Percentiles rank a stretch among this genome's conserved stretches.
Conservation (phyloP, 2,888 invertebrate species). For the Carcina quercana region DNA sequence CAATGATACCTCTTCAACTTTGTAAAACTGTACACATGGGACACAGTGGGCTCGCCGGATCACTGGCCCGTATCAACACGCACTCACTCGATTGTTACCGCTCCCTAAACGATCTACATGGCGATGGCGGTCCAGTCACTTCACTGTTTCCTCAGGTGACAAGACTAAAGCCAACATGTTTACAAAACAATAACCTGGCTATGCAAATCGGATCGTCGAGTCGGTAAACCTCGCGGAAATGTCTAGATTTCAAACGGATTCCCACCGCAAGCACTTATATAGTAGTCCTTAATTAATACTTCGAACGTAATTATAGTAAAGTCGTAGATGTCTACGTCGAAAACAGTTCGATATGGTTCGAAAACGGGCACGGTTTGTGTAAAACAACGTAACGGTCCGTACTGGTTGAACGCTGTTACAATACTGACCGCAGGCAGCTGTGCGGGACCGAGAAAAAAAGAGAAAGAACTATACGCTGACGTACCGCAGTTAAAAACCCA, state of each 20-base stretch:
- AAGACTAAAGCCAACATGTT: conserved; percentile 50
- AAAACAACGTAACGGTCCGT: conserved; percentile 44
- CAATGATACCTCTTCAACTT: conserved; percentile 23
- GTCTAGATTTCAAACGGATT: conserved; percentile 2
- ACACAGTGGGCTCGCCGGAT: conserved; percentile 40
- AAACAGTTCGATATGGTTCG: conserved; percentile 45
- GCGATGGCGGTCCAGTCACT: conserved; percentile 42
- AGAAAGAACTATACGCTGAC: conserved; percentile 60
- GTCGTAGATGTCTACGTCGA: conserved; percentile 35
- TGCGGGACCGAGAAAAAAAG: conserved; percentile 56
- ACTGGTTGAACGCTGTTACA: conserved; percentile 49
- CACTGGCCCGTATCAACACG: conserved; percentile 60
- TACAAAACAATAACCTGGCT: conserved; percentile 49
- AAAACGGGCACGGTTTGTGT: conserved; percentile 35
- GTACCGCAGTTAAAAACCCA: conserved; percentile 36
- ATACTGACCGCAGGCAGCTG: conserved; percentile 65
- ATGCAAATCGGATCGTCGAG: conserved; percentile 25
- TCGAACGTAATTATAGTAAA: conserved; percentile 21
- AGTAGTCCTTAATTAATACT: background rate
- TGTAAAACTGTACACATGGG: conserved; percentile 48
- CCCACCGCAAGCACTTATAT: conserved; percentile 7
- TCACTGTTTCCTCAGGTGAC: conserved; percentile 40
- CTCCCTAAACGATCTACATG: conserved; percentile 40
- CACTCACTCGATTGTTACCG: conserved; percentile 54
- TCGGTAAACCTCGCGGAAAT: conserved; percentile 13